A percentile compares a stretch with the other conserved stretches of the same genome.
phyloP scores from a whole-genome alignment of 2,888 invertebrate genomes.

The Ormyrus nitidulus region DNA sequence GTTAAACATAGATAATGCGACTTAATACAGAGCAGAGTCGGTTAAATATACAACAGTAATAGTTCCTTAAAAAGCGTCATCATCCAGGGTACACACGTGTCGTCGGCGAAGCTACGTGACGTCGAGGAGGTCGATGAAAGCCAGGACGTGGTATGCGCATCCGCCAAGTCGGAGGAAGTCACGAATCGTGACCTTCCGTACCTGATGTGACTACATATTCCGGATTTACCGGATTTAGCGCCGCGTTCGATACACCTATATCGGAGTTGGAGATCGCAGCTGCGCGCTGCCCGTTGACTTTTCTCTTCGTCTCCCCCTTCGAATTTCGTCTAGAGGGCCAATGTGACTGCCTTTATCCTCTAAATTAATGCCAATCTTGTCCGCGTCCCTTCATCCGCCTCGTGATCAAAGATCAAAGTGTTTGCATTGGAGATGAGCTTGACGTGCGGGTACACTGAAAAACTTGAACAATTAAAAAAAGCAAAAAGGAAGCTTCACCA shows the following conservation, averaged over 20 bases:
- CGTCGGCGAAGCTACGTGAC: conserved; percentile 64
- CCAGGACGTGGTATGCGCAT: conserved; percentile 71
- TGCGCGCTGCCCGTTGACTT: not conserved
- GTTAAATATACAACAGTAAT: not conserved
- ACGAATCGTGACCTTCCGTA: conserved; percentile 67
- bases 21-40: conserved; percentile 10
- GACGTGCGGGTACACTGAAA: not conserved
- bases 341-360: conserved; percentile 25
- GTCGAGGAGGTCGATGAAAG: conserved; percentile 66
- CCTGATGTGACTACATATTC: conserved; percentile 67
- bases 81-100: conserved; percentile 29
- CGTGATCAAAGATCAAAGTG: too few relatives aligned
- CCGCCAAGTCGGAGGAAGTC: conserved; percentile 67
- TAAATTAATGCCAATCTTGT: conserved; percentile 29
- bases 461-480: not conserved
- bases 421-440: too few relatives aligned
- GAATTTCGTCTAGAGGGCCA: conserved; percentile 19
- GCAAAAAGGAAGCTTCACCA: not conserved
- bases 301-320: not conserved
- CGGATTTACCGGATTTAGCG: conserved; percentile 59
- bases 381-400: too few relatives aligned
- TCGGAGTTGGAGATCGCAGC: not conserved
- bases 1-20: too few relatives aligned
- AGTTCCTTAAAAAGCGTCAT: not conserved
- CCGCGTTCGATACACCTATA: not conserved